phyloP scores from a whole-genome alignment of 1,140 invertebrate species.

The Polyergus mexicanus region DNA sequence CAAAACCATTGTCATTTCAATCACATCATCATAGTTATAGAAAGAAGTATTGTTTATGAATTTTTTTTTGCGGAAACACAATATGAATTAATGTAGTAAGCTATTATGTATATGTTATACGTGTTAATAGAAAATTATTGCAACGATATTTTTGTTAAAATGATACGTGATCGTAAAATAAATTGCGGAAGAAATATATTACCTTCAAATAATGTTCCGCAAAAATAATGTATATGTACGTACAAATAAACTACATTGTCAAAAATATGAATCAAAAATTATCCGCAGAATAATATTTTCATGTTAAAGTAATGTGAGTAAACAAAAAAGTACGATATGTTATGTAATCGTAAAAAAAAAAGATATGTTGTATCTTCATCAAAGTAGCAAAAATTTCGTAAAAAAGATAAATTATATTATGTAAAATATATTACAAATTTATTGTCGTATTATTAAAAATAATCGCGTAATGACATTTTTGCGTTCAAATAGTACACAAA shows the following conservation, averaged over 20 bases:
- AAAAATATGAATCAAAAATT: background rate
- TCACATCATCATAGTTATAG: background rate
- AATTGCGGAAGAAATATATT: background rate
- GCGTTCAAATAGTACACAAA: background rate
- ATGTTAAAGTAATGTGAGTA: background rate
- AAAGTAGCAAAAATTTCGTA: too few species aligned
- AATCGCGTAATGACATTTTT: background rate
- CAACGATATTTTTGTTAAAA: background rate
- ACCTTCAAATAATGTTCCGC: background rate
- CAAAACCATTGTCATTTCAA: background rate
- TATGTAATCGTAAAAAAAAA: too few species aligned
- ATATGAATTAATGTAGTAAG: background rate
- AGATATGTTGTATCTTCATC: too few species aligned
- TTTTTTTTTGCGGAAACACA: background rate
- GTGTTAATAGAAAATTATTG: background rate
- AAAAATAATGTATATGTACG: background rate
- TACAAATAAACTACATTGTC: background rate
- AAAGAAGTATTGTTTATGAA: background rate
- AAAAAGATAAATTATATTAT: too few species aligned
- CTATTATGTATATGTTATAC: background rate
- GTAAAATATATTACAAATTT: too few species aligned
- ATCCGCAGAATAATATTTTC: background rate
- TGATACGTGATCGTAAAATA: slow-evolving; percentile 4
- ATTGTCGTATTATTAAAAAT: too few species aligned
- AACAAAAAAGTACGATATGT: too few species aligned